phyloP scores from a whole-genome alignment of 2,888 invertebrate genomes.

The Yponomeuta sedellus region DNA sequence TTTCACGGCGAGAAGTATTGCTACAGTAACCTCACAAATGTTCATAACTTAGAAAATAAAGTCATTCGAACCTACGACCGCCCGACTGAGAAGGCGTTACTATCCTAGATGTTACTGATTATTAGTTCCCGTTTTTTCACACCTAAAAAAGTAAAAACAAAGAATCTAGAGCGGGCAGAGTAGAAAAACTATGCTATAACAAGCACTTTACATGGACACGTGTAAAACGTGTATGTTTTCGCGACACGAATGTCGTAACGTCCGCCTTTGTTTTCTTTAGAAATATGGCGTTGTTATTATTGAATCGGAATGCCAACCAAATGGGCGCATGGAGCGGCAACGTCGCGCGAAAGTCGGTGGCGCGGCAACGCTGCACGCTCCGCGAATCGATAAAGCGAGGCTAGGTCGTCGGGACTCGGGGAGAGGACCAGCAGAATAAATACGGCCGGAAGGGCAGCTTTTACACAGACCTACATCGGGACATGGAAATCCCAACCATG shows the following conservation, averaged over 20 bases:
- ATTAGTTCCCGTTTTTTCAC: too few relatives aligned
- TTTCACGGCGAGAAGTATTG: too few relatives aligned
- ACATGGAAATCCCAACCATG: too few relatives aligned
- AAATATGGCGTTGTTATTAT: background rate
- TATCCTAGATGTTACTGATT: too few relatives aligned
- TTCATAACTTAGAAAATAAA: too few relatives aligned
- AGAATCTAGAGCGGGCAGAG: too few relatives aligned
- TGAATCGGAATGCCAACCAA: background rate
- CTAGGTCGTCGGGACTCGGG: constrained; percentile 23
- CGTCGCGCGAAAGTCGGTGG: constrained; percentile 48
- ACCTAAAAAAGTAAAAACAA: too few relatives aligned
- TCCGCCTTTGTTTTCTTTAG: background rate
- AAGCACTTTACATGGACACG: background rate
- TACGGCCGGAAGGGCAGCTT: background rate
- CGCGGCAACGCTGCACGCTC: constrained; percentile 26
- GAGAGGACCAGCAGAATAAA: constrained; percentile 13
- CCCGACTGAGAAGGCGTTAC: too few relatives aligned
- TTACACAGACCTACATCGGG: too few relatives aligned
- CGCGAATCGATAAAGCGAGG: constrained; percentile 31
- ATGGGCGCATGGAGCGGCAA: constrained; percentile 46
- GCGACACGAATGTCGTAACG: background rate
- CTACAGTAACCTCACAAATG: too few relatives aligned
- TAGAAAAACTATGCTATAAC: too few relatives aligned
- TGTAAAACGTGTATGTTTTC: background rate
- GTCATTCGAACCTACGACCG: too few relatives aligned